Percentiles rank a stretch among this genome's conserved stretches.
phyloP scores from a whole-genome alignment of 2,113 vertebrate species.

The Etheostoma spectabile region DNA sequence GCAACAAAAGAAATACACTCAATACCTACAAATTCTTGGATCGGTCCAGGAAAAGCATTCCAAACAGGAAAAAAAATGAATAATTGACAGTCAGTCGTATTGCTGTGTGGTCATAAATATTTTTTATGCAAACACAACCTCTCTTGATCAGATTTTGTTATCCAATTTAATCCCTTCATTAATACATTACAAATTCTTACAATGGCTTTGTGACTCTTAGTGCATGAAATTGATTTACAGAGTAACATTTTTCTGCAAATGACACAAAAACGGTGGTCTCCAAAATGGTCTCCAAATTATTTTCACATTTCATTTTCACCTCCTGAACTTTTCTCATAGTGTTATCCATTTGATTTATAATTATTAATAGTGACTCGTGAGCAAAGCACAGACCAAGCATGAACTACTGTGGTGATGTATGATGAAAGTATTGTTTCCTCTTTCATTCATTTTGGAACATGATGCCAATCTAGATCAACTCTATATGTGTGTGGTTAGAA shows the following conservation, averaged over 20 bases:
- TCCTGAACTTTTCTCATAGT: neutral
- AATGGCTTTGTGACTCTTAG: neutral
- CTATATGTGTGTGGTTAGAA: too few species aligned
- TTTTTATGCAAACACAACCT: conserved; percentile 10
- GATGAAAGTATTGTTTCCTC: neutral
- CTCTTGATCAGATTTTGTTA: conserved; percentile 20
- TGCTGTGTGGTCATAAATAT: conserved; percentile 18
- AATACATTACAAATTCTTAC: neutral
- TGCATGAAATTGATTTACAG: conserved; percentile 36
- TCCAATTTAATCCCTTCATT: conserved; percentile 17
- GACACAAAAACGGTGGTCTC: neutral
- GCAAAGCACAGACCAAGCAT: neutral
- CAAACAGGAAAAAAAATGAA: neutral
- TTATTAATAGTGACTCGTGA: neutral
- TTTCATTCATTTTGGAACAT: neutral
- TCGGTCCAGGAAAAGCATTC: neutral
- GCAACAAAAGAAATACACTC: conserved; percentile 7
- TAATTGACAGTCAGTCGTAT: neutral
- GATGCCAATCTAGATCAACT: neutral
- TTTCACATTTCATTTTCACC: neutral
- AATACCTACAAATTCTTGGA: neutral
- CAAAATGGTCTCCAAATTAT: neutral
- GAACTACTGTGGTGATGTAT: neutral
- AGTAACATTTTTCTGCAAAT: neutral
- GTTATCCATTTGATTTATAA: neutral